These are phyloP conservation scores for Arvicanthis niloticus DNA, from an alignment of 2,113 vertebrate species.

Conservation along the genomic window DNA sequence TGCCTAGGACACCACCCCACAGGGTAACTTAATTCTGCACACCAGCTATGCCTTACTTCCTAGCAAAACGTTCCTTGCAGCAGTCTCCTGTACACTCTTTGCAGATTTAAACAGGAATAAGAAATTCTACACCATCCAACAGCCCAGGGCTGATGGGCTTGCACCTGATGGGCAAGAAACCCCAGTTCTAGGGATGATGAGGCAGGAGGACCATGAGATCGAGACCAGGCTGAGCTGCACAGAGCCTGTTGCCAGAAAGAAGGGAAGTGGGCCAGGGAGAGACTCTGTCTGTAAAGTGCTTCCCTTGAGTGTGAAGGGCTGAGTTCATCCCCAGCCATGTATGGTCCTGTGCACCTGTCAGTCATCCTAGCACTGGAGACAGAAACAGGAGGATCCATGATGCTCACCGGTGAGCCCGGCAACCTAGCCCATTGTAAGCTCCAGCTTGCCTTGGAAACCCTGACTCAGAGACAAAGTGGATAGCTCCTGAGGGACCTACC, in stretches of 20 bases:
- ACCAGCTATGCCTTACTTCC: neutral
- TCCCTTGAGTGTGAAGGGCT: neutral
- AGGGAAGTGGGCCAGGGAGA: too few relatives aligned
- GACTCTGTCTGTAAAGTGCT: neutral
- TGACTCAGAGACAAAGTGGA: neutral
- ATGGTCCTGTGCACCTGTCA: neutral
- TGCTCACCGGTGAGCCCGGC: neutral
- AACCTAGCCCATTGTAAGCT: neutral
- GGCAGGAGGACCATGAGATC: neutral
- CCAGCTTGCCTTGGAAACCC: neutral
- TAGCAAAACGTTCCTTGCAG: fast-evolving
- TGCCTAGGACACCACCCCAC: neutral
- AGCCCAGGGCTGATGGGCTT: neutral
- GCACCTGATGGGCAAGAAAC: neutral
- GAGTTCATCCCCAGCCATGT: neutral
- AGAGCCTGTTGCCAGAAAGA: neutral
- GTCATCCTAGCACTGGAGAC: neutral
- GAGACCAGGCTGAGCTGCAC: neutral
- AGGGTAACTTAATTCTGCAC: neutral
- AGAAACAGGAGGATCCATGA: neutral
- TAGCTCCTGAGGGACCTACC: neutral
- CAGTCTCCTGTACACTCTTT: neutral
- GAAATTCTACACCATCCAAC: neutral
- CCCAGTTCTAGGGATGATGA: too few relatives aligned
- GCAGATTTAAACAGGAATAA: neutral